Base-by-base conservation (phyloP, 1,140 invertebrate genomes). In the Capitella teleta region DNA sequence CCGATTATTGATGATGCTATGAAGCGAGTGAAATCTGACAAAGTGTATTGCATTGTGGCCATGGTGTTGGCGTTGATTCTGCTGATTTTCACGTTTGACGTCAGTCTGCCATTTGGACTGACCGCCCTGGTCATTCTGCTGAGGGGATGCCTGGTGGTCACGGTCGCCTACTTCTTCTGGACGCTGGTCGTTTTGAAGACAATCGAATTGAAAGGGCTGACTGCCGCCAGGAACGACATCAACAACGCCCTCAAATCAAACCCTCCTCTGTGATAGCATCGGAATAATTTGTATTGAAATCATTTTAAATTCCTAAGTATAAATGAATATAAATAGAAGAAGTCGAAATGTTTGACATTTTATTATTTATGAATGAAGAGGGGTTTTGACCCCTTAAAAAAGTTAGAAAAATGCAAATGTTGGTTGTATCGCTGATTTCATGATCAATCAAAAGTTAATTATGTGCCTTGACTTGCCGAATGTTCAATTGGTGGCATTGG, bases 181-280 rank as follows among this genome's bases (percentile, higher is more conserved):
- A 64, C 69, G 45, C 63, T 65, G 8, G 30, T 70, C 6, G 57
- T 74, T 28, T 55, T 65, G 12, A 60, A 68, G 14, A 69, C 61
- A 37, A 66, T 72, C n/a, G 72, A 74, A 51, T 49, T 55, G 30
- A 66, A 67, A 54, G 64, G 70, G 5, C 52, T 74, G n/a, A 61
- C 62, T n/a, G 63, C 62, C 28, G 57, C 72, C 12, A 64, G 66
- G 45, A 56, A 61, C 36, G 59, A 67, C 10, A 68, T 74, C 16
- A 43, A 28, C 5, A 58, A 55, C 25, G 40, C 55, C 3, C 34
- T 48, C 8, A 41, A 21, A 41, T 32, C 30, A 32, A 32, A 32
- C n/a, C 30, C 30, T 32, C 8, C 30, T n/a, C n/a, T 10, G n/a
- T 8, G 30, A n/a, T n/a, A 32, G n/a, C n/a, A n/a, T n/a, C n/a